These are phyloP conservation scores for Heliconius cydno DNA, from an alignment of 2,888 invertebrate species.

Conservation along the genomic window DNA sequence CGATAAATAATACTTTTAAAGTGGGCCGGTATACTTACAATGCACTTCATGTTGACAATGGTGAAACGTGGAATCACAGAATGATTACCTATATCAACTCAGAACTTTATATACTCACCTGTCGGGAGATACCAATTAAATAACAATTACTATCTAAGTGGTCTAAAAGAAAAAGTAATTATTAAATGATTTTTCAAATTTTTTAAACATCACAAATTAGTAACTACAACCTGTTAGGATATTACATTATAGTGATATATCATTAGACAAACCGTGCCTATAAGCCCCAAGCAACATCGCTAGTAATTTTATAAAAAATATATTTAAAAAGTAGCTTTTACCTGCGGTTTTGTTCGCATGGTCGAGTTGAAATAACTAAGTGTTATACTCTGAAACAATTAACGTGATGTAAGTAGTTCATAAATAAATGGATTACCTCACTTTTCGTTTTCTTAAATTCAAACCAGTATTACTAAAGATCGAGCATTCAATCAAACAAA, in stretches of 20 bases:
- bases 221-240: background rate
- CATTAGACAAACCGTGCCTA: background rate
- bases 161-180: constrained; percentile 16
- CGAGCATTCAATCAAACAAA: too few relatives aligned
- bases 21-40: constrained; percentile 21
- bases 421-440: too few relatives aligned
- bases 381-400: too few relatives aligned
- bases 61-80: background rate
- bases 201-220: background rate
- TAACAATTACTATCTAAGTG: constrained; percentile 27
- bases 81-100: background rate
- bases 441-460: too few relatives aligned
- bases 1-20: background rate
- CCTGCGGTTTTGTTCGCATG: too few relatives aligned
- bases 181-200: constrained; percentile 11
- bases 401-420: too few relatives aligned
- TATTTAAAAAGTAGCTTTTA: too few relatives aligned
- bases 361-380: too few relatives aligned
- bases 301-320: too few relatives aligned
- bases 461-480: too few relatives aligned
- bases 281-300: too few relatives aligned
- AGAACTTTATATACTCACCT: constrained; percentile 25
- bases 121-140: constrained; percentile 27
- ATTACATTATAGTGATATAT: background rate
- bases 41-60: constrained; percentile 35